A percentile compares a stretch with the other conserved stretches of the same genome.
Evolutionary conservation across 2,797 vertebrate genomes (phyloP).

Genomic region (Oreochromis mossambicus): DNA sequence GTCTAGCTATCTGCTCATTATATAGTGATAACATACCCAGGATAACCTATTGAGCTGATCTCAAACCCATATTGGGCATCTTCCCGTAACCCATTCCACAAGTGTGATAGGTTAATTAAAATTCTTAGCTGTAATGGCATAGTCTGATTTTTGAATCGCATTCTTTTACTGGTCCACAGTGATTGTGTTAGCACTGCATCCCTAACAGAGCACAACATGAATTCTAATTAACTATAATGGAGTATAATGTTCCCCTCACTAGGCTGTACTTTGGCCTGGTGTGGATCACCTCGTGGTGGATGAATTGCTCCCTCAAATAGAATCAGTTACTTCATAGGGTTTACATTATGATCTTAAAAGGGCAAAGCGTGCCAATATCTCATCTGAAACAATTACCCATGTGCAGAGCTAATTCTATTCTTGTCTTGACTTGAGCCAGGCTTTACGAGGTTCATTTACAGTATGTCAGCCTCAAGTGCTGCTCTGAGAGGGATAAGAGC

Average conservation of each 20-base stretch:
- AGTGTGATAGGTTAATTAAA: neutral
- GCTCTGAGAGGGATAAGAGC: slow-evolving; percentile 38
- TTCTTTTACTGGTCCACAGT: neutral
- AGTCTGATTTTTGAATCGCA: neutral
- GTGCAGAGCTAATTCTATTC: slow-evolving; percentile 19
- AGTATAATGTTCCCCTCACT: neutral
- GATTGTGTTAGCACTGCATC: slow-evolving; percentile 20
- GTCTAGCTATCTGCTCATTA: slow-evolving; percentile 66
- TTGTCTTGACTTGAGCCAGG: neutral
- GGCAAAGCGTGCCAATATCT: neutral
- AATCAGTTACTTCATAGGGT: neutral
- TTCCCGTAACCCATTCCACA: neutral
- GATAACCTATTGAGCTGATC: neutral
- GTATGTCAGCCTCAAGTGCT: slow-evolving; percentile 16
- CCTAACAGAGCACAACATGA: slow-evolving; percentile 6
- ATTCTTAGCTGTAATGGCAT: neutral
- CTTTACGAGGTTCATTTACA: slow-evolving; percentile 20
- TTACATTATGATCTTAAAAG: neutral
- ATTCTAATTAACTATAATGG: slow-evolving; percentile 3
- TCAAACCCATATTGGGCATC: neutral
- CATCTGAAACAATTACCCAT: slow-evolving; percentile 12
- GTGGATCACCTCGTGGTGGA: neutral
- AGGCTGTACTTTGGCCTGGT: neutral
- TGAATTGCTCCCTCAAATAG: neutral
- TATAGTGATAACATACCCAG: slow-evolving; percentile 2